phyloP scores from a whole-genome alignment of 2,797 vertebrate genomes.

The Toxotes lorentzi region DNA sequence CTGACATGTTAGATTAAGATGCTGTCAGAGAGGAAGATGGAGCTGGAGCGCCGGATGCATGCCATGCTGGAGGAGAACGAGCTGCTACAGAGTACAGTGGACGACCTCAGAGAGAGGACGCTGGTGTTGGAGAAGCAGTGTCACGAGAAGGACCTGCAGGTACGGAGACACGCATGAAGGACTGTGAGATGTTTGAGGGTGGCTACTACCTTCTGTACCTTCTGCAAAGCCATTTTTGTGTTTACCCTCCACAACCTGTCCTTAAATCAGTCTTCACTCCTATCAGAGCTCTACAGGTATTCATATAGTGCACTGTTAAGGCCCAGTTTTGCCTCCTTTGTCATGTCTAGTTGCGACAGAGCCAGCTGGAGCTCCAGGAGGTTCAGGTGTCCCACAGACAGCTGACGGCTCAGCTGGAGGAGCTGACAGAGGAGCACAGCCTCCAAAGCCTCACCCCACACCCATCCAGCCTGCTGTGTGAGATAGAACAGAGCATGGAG shows the following conservation, averaged over 20 bases:
- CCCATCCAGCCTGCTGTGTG: conserved; percentile 93
- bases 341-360: conserved; percentile 90
- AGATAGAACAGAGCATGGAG: conserved; percentile 99
- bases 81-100: conserved; percentile 92
- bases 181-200: neutral
- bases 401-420: conserved; percentile 90
- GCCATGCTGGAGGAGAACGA: conserved; percentile 93
- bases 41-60: conserved; percentile 91
- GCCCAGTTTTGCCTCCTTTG: neutral
- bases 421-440: conserved; percentile 93
- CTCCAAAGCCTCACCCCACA: conserved; percentile 90
- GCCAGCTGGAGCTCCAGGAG: conserved; percentile 94
- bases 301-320: neutral
- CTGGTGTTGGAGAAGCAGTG: conserved; percentile 92
- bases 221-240: neutral
- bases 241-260: neutral
- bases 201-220: neutral
- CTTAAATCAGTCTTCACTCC: neutral
- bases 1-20: conserved; percentile 90
- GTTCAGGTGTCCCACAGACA: conserved; percentile 92
- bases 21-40: conserved; percentile 94
- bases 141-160: conserved; percentile 95
- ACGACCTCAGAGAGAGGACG: conserved; percentile 92
- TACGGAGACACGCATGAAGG: conserved; percentile 55
- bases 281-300: neutral